These are phyloP conservation scores for Sciurus niger DNA, from an alignment of 2,113 vertebrate species.

Conservation along the genomic window DNA sequence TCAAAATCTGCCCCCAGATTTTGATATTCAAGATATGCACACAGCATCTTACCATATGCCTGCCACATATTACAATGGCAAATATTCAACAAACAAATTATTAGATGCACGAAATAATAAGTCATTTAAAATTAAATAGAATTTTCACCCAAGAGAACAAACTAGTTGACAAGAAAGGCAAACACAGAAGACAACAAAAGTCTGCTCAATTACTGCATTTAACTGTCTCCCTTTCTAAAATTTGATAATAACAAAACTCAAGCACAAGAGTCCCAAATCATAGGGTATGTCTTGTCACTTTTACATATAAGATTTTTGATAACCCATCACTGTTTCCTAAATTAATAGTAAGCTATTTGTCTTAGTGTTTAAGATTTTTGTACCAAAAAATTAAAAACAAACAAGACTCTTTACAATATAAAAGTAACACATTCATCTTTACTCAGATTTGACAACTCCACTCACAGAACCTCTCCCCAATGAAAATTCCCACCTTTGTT, in stretches of 20 bases:
- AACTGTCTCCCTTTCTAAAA: not conserved
- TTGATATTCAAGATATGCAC: not conserved
- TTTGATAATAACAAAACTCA: not conserved
- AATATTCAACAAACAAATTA: not conserved
- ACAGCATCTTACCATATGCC: not conserved
- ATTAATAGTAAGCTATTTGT: conserved; percentile 24
- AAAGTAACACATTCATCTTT: not conserved
- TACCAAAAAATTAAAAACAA: no score
- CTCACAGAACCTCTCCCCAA: not conserved
- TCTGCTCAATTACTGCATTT: not conserved
- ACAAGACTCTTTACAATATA: not conserved
- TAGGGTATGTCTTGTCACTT: not conserved
- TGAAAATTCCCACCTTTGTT: not conserved
- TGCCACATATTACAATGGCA: not conserved
- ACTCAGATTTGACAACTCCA: not conserved
- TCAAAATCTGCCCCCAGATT: not conserved
- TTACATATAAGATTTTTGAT: not conserved
- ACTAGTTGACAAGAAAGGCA: not conserved
- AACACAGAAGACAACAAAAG: not conserved
- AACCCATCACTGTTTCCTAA: not conserved
- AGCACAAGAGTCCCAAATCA: not conserved
- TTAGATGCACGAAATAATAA: not conserved
- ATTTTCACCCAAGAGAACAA: not conserved
- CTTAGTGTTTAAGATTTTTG: not conserved
- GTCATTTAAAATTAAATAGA: not conserved